phyloP scores from a whole-genome alignment of 1,140 invertebrate species.

The Oncopodura yosiiana region DNA sequence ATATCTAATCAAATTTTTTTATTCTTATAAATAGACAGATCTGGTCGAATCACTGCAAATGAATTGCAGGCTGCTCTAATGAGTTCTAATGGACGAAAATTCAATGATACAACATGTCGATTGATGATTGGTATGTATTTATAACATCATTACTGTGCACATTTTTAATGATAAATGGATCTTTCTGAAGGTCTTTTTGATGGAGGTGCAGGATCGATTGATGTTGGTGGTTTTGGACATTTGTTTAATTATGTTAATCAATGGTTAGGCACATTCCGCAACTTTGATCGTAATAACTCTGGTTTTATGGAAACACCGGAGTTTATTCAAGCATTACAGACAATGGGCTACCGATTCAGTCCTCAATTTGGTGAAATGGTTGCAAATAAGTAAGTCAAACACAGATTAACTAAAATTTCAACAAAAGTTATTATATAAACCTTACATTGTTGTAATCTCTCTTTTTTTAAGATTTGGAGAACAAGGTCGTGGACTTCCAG shows the following conservation, averaged over 20 bases:
- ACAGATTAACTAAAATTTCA: background rate
- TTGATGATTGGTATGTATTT: slow-evolving; percentile 71
- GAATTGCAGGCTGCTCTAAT: slow-evolving; percentile 74
- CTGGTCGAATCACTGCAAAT: slow-evolving; percentile 64
- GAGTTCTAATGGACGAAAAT: slow-evolving; percentile 74
- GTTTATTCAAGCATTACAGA: slow-evolving; percentile 63
- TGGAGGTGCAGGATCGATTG: slow-evolving; percentile 75
- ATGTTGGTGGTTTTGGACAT: slow-evolving; percentile 72
- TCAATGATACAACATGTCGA: slow-evolving; percentile 71
- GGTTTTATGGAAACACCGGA: slow-evolving; percentile 72
- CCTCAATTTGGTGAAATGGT: slow-evolving; percentile 66
- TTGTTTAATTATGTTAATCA: slow-evolving; percentile 81
- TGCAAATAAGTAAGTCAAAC: slow-evolving; percentile 50
- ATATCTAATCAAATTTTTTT: background rate
- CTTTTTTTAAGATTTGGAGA: slow-evolving; percentile 32
- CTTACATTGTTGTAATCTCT: background rate
- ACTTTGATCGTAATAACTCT: slow-evolving; percentile 69
- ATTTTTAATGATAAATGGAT: background rate
- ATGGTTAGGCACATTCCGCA: slow-evolving; percentile 59
- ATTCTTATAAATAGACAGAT: slow-evolving; percentile 44
- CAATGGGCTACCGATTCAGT: slow-evolving; percentile 81
- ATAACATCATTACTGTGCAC: background rate
- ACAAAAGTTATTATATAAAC: background rate
- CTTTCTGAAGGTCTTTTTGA: slow-evolving; percentile 71
- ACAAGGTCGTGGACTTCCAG: slow-evolving; percentile 46